These are phyloP conservation scores for Thalassarche chlororhynchos DNA, from an alignment of 2,113 vertebrate genomes.

Conservation along the genomic window DNA sequence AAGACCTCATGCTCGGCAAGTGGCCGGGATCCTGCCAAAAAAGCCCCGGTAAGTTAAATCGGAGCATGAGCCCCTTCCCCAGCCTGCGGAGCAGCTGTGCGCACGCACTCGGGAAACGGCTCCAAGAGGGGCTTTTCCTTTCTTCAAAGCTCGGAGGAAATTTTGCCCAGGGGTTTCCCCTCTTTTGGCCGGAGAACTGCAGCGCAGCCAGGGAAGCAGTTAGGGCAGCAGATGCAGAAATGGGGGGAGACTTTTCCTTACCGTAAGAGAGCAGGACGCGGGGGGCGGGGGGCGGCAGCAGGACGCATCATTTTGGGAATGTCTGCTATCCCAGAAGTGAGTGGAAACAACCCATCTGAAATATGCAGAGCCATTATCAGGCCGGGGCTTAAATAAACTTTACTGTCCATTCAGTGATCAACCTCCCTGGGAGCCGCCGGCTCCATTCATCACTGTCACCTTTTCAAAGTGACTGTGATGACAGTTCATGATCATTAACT, in stretches of 20 bases:
- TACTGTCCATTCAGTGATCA: constrained; percentile 77
- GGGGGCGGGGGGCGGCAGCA: not conserved
- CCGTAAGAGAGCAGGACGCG: not conserved
- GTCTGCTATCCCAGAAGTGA: constrained; percentile 61
- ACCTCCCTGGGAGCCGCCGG: constrained; percentile 70
- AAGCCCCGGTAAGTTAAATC: fast-evolving
- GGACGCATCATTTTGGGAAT: constrained; percentile 45
- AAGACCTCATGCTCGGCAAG: not conserved
- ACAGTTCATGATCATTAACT: constrained; percentile 86
- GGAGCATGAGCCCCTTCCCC: not conserved
- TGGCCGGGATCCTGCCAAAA: fast-evolving
- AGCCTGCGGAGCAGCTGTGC: not conserved
- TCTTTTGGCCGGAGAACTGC: not conserved
- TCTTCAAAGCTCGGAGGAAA: not conserved
- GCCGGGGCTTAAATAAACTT: constrained; percentile 83
- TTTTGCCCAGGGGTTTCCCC: not conserved
- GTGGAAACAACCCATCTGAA: constrained; percentile 72
- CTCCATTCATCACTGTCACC: constrained; percentile 83
- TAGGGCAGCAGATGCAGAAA: not conserved
- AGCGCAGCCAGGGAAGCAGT: fast-evolving
- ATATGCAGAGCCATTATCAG: constrained; percentile 80
- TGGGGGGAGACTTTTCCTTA: not conserved
- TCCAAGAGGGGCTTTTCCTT: not conserved
- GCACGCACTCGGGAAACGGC: not conserved
- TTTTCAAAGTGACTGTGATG: constrained; percentile 81